Conservation (phyloP, 2,888 invertebrate species). For the Masnerella sp. region DNA sequence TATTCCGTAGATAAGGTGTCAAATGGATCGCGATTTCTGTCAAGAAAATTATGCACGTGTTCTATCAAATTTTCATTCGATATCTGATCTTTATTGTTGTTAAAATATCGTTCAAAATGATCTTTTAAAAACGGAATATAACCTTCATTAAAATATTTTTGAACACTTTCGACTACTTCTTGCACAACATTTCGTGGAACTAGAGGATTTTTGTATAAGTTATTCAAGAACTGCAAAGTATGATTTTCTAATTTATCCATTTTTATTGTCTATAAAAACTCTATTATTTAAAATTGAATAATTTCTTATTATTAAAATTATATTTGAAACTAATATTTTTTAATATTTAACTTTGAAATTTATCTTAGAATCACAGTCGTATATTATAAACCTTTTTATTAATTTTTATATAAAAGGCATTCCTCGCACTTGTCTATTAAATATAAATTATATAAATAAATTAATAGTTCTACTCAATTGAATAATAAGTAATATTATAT, state of each 20-base stretch:
- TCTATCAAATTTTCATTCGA: background rate
- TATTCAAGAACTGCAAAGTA: constrained; percentile 5
- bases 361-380: too few species aligned
- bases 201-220: constrained; percentile 8
- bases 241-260: constrained; percentile 2
- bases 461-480: too few species aligned
- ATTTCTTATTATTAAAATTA: background rate
- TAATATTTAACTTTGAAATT: too few species aligned
- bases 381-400: too few species aligned
- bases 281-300: background rate
- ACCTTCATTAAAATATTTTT: constrained; percentile 21
- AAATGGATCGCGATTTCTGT: constrained; percentile 16
- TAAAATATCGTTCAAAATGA: constrained; percentile 9
- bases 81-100: constrained; percentile 1
- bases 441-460: background rate
- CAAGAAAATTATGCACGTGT: constrained; percentile 8
- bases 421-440: too few species aligned
- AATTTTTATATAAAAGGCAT: too few species aligned
- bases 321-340: too few species aligned
- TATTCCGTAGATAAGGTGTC: constrained; percentile 6
- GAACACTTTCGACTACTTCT: background rate
- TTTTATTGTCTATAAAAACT: too few species aligned
- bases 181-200: constrained; percentile 21
- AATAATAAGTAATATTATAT: too few species aligned
- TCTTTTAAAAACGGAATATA: constrained; percentile 23